Evolutionary conservation across 1,140 invertebrate genomes (phyloP), one percentile per base, ranked within the genome.

Genomic region (Trichomalopsis sarcophagae): DNA sequence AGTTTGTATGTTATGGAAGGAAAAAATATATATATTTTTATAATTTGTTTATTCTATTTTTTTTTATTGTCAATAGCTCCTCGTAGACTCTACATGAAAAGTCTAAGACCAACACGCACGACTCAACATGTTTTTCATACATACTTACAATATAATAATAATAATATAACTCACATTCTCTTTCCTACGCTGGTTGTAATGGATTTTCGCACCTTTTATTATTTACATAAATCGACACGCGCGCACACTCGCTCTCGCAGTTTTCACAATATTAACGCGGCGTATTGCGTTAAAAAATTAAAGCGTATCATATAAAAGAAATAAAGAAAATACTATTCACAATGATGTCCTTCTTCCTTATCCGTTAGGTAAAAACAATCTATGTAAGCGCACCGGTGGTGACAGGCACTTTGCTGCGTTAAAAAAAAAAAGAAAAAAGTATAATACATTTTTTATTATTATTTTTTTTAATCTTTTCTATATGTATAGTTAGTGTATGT

Each of bases 321-420:
- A 82, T 47, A 83, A 86, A 74, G 69, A 80, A 86, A 83, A 91
- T 91, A 91, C 88, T 91, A 91, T 91, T 90, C 88, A 90, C 90
- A 91, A 90, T 86, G 36, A 74, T 82, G 76, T 76, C 85, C 66
- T 86, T 82, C 75, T 71, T 86, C 81, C 47, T 74, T 80, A 87
- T 81, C 44, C 75, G 82, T 78, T 78, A 84, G 87, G 68, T 87
- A 88, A 86, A 89, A 87, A 88, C 55, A 87, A 84, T 86, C 86
- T 69, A 36, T 73, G 82, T 87, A 88, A 89, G 84, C 83, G 84
- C 87, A 90, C 87, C n/a, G 69, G 5, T 40, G 76, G 74, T 69
- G 30, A 62, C 27, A 82, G 81, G 81, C 85, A 86, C 81, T 86
- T 86, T 79, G 30, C 62, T 82, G 80, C 76, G 69, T 83, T 79